Evolutionary conservation across 2,113 vertebrate genomes (phyloP).

Genomic region (Albula glossodonta): DNA sequence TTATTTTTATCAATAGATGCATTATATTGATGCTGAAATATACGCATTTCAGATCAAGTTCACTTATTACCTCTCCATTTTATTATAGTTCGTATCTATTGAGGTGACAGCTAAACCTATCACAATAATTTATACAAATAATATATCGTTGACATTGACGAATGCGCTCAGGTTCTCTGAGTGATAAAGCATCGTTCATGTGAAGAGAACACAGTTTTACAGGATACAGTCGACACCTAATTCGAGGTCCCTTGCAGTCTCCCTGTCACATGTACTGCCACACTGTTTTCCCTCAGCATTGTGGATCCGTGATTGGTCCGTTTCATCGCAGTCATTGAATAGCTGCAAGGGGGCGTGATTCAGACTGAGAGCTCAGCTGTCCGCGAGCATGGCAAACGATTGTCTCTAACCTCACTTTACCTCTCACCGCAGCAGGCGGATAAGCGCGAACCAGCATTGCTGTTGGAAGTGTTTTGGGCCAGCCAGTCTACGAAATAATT

Average conservation of each 20-base stretch:
- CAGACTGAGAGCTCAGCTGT: background rate
- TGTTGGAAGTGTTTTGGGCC: background rate
- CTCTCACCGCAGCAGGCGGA: background rate
- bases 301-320: slow-evolving; percentile 3
- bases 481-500: too few species aligned
- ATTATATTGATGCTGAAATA: background rate
- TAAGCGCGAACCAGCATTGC: background rate
- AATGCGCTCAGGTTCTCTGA: background rate
- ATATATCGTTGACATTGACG: background rate
- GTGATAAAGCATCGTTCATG: background rate
- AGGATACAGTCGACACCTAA: background rate
- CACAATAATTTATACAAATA: background rate
- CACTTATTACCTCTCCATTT: background rate
- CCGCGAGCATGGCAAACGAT: background rate
- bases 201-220: background rate
- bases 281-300: slow-evolving; percentile 3
- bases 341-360: background rate
- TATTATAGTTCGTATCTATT: background rate
- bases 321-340: background rate
- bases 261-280: slow-evolving; percentile 31
- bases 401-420: background rate
- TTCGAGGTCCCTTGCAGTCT: background rate
- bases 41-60: background rate
- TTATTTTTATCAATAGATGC: background rate
- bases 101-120: background rate